Evolutionary conservation across 2,888 invertebrate genomes (phyloP).

Genomic region (Habrosyne pyritoides): DNA sequence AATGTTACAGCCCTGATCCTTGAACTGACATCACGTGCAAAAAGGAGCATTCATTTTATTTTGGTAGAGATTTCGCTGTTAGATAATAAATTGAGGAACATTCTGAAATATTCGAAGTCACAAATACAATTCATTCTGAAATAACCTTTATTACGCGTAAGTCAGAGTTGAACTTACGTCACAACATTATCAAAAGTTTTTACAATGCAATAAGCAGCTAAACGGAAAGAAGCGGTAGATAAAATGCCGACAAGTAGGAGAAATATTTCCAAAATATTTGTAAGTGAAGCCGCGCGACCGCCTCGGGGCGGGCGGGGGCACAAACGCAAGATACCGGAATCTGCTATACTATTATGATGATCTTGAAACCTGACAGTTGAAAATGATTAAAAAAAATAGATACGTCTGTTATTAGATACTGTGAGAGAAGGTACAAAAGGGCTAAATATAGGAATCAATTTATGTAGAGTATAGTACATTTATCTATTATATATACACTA

Average conservation of each 20-base stretch:
- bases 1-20: constrained; percentile 62
- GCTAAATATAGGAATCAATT: no score
- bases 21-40: constrained; percentile 60
- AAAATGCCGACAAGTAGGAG: constrained; percentile 81
- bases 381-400: constrained; percentile 6
- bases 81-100: constrained; percentile 63
- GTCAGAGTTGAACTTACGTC: constrained; percentile 22
- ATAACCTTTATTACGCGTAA: rapidly evolving
- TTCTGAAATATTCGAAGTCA: constrained; percentile 24
- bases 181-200: constrained; percentile 21
- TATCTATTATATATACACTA: no score
- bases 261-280: constrained; percentile 84
- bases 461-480: no score
- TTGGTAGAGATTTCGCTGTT: constrained; percentile 76
- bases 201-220: constrained; percentile 67
- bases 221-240: constrained; percentile 82
- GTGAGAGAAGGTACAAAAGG: constrained; percentile 3
- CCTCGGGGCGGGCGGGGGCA: constrained; percentile 51
- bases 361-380: constrained; percentile 37
- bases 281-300: constrained; percentile 65
- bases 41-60: constrained; percentile 77
- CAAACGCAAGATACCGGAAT: constrained; percentile 42
- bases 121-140: constrained; percentile 12
- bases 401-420: constrained; percentile 4
- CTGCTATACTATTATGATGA: constrained; percentile 38